Base-by-base conservation (phyloP, 2,888 invertebrate genomes). In the Pseudeuparius sepicola region DNA sequence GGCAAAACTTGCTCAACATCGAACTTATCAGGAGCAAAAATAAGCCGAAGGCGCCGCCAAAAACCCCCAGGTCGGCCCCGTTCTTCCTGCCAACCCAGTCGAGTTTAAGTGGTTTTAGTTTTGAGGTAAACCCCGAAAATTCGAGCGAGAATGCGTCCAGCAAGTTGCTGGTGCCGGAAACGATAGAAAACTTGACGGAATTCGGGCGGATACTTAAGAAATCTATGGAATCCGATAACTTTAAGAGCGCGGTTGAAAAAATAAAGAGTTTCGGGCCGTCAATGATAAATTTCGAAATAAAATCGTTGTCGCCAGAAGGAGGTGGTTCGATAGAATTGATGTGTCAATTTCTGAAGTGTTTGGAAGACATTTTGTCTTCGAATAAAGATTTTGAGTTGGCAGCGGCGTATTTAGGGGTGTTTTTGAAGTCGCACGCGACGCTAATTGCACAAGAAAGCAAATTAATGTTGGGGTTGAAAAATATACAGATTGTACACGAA, bases 61-160 rank as follows among this genome's bases (percentile, higher is more conserved):
- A 87, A 52, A 72, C 73, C 2, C 82, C 87, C 0, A 87, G 88
- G 61, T 75, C 81, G 1, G 96, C 93, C 0, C 97, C 97, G 0
- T 98, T 98, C 67, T 97, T 98, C 59, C 65, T 97, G 31, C 93
- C 96, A 0, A 93, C 94, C 0, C 70, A 93, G 36, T 75, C 88
- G 0, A 82, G 86, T 2, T 65, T 92, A 11, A 77, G 85, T 48
- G 78, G 85, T 48, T 63, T 88, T 4, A 78, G 81, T 56, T 96
- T 96, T 59, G 86, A 85, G 56, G 57, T 83, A 2, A 28, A 30
- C 14, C 60, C 63, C 1, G 62, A 64, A 15, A 26, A 36, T 6
- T 40, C 43, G 6, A 14, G 20, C 2, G 57, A 55, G 7, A 50
- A 61, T 2, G 55, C 57, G 10, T 34, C 28, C 7, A 71, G 70